A percentile compares a stretch with the other conserved stretches of the same genome.
Evolutionary conservation across 2,888 invertebrate genomes (phyloP).

Genomic region (Elysia crispata): DNA sequence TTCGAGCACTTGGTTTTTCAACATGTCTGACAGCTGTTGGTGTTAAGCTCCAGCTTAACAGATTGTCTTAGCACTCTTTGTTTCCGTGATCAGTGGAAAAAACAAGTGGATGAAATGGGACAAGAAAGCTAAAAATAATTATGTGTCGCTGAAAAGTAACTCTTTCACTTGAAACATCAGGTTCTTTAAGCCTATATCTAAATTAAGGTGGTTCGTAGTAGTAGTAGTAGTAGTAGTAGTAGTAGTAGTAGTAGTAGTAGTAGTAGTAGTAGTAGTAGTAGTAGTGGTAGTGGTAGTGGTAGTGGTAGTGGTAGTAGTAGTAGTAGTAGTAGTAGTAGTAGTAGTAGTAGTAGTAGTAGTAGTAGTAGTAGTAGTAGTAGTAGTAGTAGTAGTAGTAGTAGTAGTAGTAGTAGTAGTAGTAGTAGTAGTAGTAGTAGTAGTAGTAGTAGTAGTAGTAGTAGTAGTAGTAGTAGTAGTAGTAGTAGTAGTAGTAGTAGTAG

Average conservation of each 20-base stretch:
- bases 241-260: constrained; percentile 13
- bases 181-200: too few relatives aligned
- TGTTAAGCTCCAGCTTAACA: too few relatives aligned
- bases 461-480: constrained; percentile 9
- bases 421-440: constrained; percentile 9
- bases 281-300: background rate
- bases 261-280: constrained; percentile 9
- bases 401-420: constrained; percentile 9
- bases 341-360: constrained; percentile 1
- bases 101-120: too few relatives aligned
- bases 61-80: too few relatives aligned
- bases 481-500: constrained; percentile 9
- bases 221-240: too few relatives aligned
- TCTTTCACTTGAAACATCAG: too few relatives aligned
- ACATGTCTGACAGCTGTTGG: too few relatives aligned
- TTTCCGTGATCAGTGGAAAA: too few relatives aligned
- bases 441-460: background rate
- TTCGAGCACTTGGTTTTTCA: too few relatives aligned
- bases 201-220: too few relatives aligned
- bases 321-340: constrained; percentile 9
- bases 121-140: too few relatives aligned
- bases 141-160: too few relatives aligned
- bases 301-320: constrained; percentile 1
- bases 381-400: constrained; percentile 9
- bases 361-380: constrained; percentile 1